Percentiles rank a stretch among this genome's conserved stretches.
Conservation (phyloP, 2,113 vertebrate species). For the Astur gentilis region DNA sequence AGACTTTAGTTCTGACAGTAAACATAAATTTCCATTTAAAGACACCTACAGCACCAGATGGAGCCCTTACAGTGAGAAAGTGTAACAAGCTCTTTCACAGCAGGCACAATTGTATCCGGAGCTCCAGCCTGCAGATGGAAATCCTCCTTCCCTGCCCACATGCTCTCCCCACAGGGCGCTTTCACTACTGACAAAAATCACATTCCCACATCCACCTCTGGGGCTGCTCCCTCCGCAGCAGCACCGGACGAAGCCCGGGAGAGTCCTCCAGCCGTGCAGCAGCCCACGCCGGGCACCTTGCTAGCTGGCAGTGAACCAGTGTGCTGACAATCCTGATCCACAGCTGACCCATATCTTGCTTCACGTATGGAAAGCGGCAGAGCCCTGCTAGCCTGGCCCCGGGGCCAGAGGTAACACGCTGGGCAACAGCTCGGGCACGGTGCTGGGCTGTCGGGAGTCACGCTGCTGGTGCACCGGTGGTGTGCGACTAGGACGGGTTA, state of each 20-base stretch:
- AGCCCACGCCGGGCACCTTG: not conserved
- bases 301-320: not conserved
- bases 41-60: conserved; percentile 17
- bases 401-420: accelerated
- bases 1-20: not conserved
- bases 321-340: not conserved
- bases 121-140: not conserved
- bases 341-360: accelerated
- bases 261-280: not conserved
- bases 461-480: accelerated
- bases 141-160: not conserved
- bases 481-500: not conserved
- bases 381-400: not conserved
- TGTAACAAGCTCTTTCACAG: conserved; percentile 7
- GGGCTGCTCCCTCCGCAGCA: not conserved
- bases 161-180: accelerated
- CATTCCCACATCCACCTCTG: not conserved
- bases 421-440: not conserved
- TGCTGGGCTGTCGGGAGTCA: not conserved
- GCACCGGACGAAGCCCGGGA: not conserved
- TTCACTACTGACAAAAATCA: not conserved
- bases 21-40: conserved; percentile 16
- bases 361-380: accelerated
- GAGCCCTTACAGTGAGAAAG: conserved; percentile 21
- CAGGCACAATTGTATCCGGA: not conserved